phyloP scores from a whole-genome alignment of 2,113 vertebrate species.

The Vimba vimba region DNA sequence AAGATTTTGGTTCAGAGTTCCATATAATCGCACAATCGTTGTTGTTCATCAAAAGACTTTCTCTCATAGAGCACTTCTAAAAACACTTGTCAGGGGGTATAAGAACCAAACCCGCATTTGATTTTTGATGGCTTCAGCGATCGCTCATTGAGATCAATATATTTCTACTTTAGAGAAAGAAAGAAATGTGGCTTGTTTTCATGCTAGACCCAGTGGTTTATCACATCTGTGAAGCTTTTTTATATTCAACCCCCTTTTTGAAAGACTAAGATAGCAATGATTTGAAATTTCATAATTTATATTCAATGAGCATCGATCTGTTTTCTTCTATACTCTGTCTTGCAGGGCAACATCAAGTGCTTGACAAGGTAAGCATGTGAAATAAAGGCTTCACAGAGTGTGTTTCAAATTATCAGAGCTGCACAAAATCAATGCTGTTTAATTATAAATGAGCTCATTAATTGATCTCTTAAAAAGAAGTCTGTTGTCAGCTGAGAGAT shows the following conservation, averaged over 20 bases:
- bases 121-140: conserved; percentile 51
- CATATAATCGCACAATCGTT: conserved; percentile 45
- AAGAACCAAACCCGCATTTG: conserved; percentile 41
- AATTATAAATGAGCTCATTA: conserved; percentile 74
- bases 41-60: conserved; percentile 54
- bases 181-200: conserved; percentile 41
- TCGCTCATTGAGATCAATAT: conserved; percentile 57
- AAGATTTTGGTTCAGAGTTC: background rate
- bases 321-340: conserved; percentile 15
- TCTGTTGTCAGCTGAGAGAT: conserved; percentile 56
- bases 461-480: conserved; percentile 66
- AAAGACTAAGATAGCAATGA: conserved; percentile 2
- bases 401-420: conserved; percentile 57
- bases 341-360: background rate
- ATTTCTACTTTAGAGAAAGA: conserved; percentile 36
- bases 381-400: conserved; percentile 43
- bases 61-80: conserved; percentile 47
- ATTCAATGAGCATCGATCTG: conserved; percentile 8
- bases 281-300: conserved; percentile 23
- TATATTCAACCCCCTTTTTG: background rate
- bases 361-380: conserved; percentile 28
- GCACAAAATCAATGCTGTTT: conserved; percentile 63
- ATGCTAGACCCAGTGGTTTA: conserved; percentile 32
- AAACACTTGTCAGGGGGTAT: conserved; percentile 39
- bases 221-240: conserved; percentile 23